phyloP scores from a whole-genome alignment of 2,888 invertebrate species.

The Noctuana brunneofusca region DNA sequence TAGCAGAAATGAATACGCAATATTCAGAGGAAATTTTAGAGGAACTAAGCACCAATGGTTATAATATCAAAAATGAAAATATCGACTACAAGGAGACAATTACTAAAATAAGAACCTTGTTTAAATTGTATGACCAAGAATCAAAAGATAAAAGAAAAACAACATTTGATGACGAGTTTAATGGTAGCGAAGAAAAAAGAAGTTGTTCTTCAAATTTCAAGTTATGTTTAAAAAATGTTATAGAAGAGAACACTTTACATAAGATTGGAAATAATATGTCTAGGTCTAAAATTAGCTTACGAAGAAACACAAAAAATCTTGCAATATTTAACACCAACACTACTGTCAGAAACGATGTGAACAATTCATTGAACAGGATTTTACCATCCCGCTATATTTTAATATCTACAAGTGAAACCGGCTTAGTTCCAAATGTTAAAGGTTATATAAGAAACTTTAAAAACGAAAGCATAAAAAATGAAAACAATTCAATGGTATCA shows the following conservation, averaged over 20 bases:
- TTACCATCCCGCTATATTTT: background rate
- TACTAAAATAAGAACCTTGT: constrained; percentile 51
- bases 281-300: background rate
- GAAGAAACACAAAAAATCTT: background rate
- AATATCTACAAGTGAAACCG: background rate
- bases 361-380: background rate
- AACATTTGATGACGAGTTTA: background rate
- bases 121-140: constrained; percentile 50
- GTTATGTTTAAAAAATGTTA: constrained; percentile 10
- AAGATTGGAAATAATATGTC: too few species aligned
- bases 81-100: constrained; percentile 49
- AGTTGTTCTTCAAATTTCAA: constrained; percentile 8
- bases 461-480: background rate
- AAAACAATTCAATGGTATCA: background rate
- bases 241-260: constrained; percentile 4
- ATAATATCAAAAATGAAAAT: background rate
- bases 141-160: constrained; percentile 6
- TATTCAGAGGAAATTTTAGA: background rate
- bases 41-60: background rate
- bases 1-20: background rate
- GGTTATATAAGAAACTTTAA: background rate
- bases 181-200: background rate
- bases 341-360: too few species aligned
- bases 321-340: too few species aligned
- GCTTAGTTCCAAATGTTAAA: background rate